Evolutionary conservation across 1,140 invertebrate genomes (phyloP), one percentile per base, ranked within the genome.

Genomic region (Belonocnema kinseyi): DNA sequence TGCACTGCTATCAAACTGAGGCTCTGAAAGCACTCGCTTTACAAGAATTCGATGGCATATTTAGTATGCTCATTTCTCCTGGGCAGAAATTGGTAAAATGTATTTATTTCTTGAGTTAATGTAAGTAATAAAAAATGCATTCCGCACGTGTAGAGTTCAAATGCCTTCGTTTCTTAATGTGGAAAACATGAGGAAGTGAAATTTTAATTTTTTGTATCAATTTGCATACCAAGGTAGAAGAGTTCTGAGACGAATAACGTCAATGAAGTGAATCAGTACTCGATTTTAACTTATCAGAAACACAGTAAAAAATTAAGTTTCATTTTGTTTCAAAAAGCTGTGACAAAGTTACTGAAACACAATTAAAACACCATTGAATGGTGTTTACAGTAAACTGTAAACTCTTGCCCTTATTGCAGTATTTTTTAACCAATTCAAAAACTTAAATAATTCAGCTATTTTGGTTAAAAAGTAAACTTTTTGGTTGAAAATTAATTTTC

Each of bases 71-170:
- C 13, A 21, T 13, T 21, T 58, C 14, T 5, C 17, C 52, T 17
- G 16, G 6, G 12, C 33, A 26, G 4, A 61, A 61, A 61, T 66
- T 33, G 40, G 13, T 66, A 66, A 66, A 66, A 66, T 40, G 12
- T 13, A 66, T 66, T 33, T 21, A 26, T 66, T 66, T 40, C 58
- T 11, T 66, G 40, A 66, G 26, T 40, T 66, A 66, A 66, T 66
- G 21, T 40, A 66, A 66, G 58, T 14, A 33, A 33, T 17, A 66
- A 66, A 66, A 13, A 14, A 66, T 33, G 26, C 58, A 66, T 40
- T 33, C 40, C 26, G 19, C 16, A 66, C 52, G n/a, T 13, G 52
- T 54, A 16, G 52, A 54, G 52, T 54, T 54, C 12, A n/a, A 54
- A 54, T 54, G 52, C 16, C 52, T 16, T 54, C 26, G 52, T n/a